Evolutionary conservation across 37 sponge, comb jelly and placozoan genomes (phyloP), one percentile per base, ranked within the genome.

Genomic region (Mnemiopsis leidyi): DNA sequence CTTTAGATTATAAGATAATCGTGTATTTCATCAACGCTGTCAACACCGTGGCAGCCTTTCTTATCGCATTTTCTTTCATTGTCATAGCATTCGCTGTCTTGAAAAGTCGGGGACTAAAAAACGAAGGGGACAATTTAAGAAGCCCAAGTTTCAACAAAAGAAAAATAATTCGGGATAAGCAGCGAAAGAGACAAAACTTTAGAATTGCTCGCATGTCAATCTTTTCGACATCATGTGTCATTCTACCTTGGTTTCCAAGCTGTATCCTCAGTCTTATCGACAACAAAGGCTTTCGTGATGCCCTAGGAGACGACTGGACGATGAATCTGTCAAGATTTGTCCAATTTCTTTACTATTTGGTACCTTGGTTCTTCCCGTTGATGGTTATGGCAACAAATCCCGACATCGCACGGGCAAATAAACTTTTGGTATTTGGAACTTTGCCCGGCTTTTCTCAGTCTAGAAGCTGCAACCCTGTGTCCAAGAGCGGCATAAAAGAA

Each of bases 171-270:
- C 79, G 79, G 79, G 26, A 77, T 20, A 77, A 77, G 79, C 30
- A 77, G 79, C 61, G 61, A 13, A 48, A 48, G 61, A 48, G 61
- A 13, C 79, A 77, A 20, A 77, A 77, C 79, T 31, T 31, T 26
- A 77, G 33, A 32, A 77, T 77, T 32, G 79, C 79, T 16, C 1
- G 26, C 20, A 77, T 77, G 21, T 77, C 79, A 33, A 77, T 77
- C 1, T 32, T 77, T 13, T 31, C 79, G 1, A 77, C 79, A 32
- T 77, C 79, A 33, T 32, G 26, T 18, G 79, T 77, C 18, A 26
- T 77, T 13, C 32, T 77, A 77, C 79, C 79, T 31, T 77, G 79
- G 79, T 32, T 77, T 3, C 79, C 79, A 26, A 32, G 32, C 79
- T 34, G 30, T 5, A 36, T 77, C 20, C 30, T 77, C 3, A 34